Evolutionary conservation across 2,797 vertebrate species (phyloP), one percentile per base, ranked within the genome.

Genomic region (Melanotaenia maccullochi): DNA sequence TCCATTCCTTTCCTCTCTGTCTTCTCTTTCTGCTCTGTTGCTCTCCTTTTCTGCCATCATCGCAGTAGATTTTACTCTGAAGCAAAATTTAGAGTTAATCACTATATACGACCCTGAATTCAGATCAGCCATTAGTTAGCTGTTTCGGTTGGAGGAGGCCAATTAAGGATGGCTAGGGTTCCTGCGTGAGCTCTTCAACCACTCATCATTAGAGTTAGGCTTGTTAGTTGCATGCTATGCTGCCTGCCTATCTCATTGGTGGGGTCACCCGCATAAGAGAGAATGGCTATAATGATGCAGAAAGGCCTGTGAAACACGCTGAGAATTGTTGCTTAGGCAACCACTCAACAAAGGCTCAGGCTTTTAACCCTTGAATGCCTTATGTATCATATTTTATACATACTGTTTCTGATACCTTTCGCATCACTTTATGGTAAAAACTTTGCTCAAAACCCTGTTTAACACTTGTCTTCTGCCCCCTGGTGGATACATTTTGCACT

Each of bases 191-290:
- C 87, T 83, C 47, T 75, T 84, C 78, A 68, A 79, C 66, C 32
- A 33, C 84, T 91, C 90, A 92, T 93, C 90, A 92, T 86, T 79
- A 79, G 76, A 90, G 90, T 93, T 92, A 92, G 88, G 67, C 86
- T 91, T 73, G 91, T 93, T 92, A 93, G 89, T 85, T 76, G 76
- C 18, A 1, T 59, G 76, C 51, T 62, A 54, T 6, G 66, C 85
- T 74, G 78, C 57, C 82, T 58, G 76, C 76, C 74, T 33, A 13
- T 74, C 71, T 71, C 85, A 30, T 28, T 42, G 24, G 81, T 47
- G 5, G 71, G 54, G 75, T 72, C 72, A 4, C 59, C 71, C 35
- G 51, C 63, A 14, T 32, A 16, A 63, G 64, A 42, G 59, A 66
- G 75, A 81, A 65, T 1, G 66, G 60, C 65, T 57, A 11, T 90